Conservation (phyloP, 2,113 vertebrate genomes). For the Hemiprocne comata region DNA sequence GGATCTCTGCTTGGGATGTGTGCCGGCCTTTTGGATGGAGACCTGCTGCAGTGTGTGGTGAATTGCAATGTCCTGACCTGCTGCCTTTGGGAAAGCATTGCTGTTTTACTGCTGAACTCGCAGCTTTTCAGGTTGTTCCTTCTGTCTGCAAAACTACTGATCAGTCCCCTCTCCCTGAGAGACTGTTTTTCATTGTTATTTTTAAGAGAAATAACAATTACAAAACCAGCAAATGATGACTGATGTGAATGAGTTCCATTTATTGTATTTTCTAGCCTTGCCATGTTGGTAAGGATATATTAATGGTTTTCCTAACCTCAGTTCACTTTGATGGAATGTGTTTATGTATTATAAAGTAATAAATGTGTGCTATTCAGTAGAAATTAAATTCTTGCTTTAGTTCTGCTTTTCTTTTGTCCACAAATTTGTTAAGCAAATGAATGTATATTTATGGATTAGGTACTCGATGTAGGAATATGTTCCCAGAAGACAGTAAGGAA, state of each 20-base stretch:
- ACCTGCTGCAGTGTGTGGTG: background rate
- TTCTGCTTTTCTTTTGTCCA: background rate
- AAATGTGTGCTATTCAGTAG: background rate
- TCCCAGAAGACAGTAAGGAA: slow-evolving; percentile 3
- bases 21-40: background rate
- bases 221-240: background rate
- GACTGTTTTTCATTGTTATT: background rate
- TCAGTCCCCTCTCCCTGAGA: fast-evolving
- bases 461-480: background rate
- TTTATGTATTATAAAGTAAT: background rate
- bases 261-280: background rate
- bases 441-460: background rate
- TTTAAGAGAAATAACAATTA: background rate
- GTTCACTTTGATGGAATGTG: background rate
- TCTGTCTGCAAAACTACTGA: background rate
- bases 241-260: background rate
- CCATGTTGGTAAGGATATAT: background rate
- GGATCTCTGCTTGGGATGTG: background rate
- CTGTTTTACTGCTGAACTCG: background rate
- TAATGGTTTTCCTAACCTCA: background rate
- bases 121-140: background rate
- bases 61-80: background rate
- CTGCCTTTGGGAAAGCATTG: background rate
- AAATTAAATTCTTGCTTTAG: background rate
- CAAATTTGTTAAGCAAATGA: background rate